phyloP scores from a whole-genome alignment of 2,113 vertebrate genomes.

The Tenrec ecaudatus region DNA sequence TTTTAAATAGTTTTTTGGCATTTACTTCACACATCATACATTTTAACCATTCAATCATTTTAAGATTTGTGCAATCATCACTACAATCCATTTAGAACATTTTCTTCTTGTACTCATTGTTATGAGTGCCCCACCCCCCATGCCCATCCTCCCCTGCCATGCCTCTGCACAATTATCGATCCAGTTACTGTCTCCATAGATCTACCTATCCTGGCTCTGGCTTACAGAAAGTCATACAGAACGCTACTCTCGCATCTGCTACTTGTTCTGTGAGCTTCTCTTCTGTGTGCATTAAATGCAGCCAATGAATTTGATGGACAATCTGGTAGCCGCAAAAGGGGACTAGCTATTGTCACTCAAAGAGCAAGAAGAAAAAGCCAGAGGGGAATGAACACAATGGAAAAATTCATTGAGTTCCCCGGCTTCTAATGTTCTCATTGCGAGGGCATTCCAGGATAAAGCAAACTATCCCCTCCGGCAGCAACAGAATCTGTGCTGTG shows the following conservation, averaged over 20 bases:
- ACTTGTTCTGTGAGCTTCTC: not conserved
- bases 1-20: too few species aligned
- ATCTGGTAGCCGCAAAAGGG: not conserved
- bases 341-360: not conserved
- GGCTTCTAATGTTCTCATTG: constrained; percentile 50
- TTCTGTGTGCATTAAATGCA: not conserved
- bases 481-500: not conserved
- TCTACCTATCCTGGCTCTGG: too few species aligned
- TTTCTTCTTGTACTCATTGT: too few species aligned
- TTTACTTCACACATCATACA: too few species aligned
- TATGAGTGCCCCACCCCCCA: too few species aligned
- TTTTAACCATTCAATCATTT: too few species aligned
- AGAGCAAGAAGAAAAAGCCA: not conserved
- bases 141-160: too few species aligned
- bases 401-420: constrained; percentile 34
- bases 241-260: not conserved
- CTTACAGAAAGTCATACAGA: too few species aligned
- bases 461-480: not conserved
- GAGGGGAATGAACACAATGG: constrained; percentile 16
- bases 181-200: too few species aligned
- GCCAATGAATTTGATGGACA: not conserved
- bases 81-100: too few species aligned
- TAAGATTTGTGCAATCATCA: too few species aligned
- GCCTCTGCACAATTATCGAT: too few species aligned
- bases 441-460: constrained; percentile 68